phyloP scores from a whole-genome alignment of 2,113 vertebrate species.

The Aix galericulata region DNA sequence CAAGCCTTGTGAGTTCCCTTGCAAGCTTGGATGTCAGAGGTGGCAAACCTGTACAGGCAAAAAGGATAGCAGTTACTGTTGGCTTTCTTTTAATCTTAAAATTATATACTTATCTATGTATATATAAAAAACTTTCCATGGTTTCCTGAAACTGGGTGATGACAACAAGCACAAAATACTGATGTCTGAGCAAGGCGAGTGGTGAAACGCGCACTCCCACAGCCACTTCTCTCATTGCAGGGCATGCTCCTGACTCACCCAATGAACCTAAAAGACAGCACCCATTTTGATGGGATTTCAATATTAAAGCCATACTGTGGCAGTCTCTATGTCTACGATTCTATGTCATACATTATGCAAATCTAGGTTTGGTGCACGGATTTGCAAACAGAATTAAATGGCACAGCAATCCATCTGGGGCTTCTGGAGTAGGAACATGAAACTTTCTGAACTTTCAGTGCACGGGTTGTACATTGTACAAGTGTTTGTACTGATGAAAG shows the following conservation, averaged over 20 bases:
- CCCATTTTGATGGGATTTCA: neutral
- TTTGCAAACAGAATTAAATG: neutral
- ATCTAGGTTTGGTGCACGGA: neutral
- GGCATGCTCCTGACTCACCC: accelerated
- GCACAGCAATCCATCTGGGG: accelerated
- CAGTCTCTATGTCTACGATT: accelerated
- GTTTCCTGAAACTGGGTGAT: too few relatives aligned
- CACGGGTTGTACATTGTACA: neutral
- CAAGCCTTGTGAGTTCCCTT: neutral
- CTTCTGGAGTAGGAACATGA: neutral
- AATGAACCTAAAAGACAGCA: neutral
- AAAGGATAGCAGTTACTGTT: neutral
- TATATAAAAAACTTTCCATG: neutral
- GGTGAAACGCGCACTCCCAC: neutral
- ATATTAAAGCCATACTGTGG: neutral
- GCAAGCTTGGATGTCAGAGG: neutral
- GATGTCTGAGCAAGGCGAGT: accelerated
- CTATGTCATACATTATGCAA: neutral
- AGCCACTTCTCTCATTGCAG: neutral
- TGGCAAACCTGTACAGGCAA: neutral
- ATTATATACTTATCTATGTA: neutral
- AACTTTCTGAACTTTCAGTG: neutral
- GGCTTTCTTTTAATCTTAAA: neutral
- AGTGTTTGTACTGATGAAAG: neutral
- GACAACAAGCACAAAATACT: neutral